Evolutionary conservation across 2,797 vertebrate species (phyloP).

Genomic region (Melanogrammus aeglefinus): DNA sequence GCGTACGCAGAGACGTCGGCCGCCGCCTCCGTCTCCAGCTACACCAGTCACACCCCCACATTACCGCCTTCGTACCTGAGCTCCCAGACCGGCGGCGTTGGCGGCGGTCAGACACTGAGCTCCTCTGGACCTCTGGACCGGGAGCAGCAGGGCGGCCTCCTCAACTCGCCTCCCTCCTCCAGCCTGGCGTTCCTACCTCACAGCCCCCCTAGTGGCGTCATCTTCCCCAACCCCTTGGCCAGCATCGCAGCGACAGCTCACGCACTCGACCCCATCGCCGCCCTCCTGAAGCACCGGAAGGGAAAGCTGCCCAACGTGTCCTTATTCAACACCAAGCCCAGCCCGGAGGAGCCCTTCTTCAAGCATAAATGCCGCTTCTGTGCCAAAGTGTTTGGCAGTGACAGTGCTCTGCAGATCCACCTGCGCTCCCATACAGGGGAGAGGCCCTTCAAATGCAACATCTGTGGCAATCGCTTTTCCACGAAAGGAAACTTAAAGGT

Average conservation of each 20-base stretch:
- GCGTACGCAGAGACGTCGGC: conserved; percentile 64
- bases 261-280: conserved; percentile 88
- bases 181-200: conserved; percentile 94
- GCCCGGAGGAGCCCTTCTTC: conserved; percentile 93
- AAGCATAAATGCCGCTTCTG: conserved; percentile 99
- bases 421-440: conserved; percentile 97
- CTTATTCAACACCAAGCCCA: conserved; percentile 88
- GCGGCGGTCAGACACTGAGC: conserved; percentile 73
- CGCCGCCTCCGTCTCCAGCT: conserved; percentile 62
- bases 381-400: conserved; percentile 98
- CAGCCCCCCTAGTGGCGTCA: conserved; percentile 87
- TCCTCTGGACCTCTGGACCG: conserved; percentile 77
- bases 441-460: conserved; percentile 98
- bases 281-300: conserved; percentile 92
- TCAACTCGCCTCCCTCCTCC: conserved; percentile 73
- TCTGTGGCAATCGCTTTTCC: conserved; percentile 98
- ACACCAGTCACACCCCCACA: conserved; percentile 58
- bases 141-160: conserved; percentile 76
- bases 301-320: conserved; percentile 86
- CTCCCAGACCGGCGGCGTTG: conserved; percentile 61
- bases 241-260: conserved; percentile 93
- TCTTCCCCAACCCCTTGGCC: conserved; percentile 94
- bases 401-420: conserved; percentile 98
- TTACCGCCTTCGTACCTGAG: conserved; percentile 69
- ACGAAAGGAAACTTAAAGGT: conserved; percentile 99